phyloP scores from a whole-genome alignment of 2,888 invertebrate genomes.

The Drosophila atripex region DNA sequence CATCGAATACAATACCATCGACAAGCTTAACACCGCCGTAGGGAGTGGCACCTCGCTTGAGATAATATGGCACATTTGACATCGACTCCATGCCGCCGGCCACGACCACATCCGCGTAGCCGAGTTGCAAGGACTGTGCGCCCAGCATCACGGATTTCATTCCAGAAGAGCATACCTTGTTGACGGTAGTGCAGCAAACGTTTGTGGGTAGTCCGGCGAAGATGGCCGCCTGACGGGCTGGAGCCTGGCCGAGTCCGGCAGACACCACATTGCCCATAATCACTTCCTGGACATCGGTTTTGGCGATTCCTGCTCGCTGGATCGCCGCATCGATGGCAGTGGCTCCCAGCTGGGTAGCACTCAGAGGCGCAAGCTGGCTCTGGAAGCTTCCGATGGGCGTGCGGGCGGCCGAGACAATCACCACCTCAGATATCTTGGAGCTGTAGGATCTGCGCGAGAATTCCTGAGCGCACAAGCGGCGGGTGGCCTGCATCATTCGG shows the following conservation, averaged over 20 bases:
- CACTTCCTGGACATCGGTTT: constrained; percentile 95
- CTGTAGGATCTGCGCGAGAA: constrained; percentile 54
- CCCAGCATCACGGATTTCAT: constrained; percentile 98
- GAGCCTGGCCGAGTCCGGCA: constrained; percentile 92
- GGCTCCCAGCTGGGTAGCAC: constrained; percentile 96
- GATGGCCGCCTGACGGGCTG: constrained; percentile 96
- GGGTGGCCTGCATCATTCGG: constrained; percentile 64
- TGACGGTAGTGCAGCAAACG: constrained; percentile 96
- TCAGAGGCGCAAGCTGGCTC: constrained; percentile 91
- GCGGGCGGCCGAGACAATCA: constrained; percentile 95
- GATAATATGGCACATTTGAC: constrained; percentile 99
- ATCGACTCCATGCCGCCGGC: constrained; percentile 99
- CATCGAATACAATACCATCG: constrained; percentile 98
- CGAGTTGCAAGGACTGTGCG: constrained; percentile 95
- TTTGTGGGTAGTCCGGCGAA: constrained; percentile 96
- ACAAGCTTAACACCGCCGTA: constrained; percentile 94
- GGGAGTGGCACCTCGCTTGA: constrained; percentile 93
- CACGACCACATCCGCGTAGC: constrained; percentile 91
- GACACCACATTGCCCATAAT: constrained; percentile 93
- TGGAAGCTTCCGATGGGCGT: constrained; percentile 99
- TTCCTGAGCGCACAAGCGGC: constrained; percentile 54
- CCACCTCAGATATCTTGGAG: constrained; percentile 91
- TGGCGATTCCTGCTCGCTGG: constrained; percentile 91
- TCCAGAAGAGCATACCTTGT: constrained; percentile 99
- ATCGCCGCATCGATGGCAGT: constrained; percentile 92